A percentile compares a stretch with the other conserved stretches of the same genome.
phyloP scores from a whole-genome alignment of 2,797 vertebrate genomes.

The Chloroceryle amazona region DNA sequence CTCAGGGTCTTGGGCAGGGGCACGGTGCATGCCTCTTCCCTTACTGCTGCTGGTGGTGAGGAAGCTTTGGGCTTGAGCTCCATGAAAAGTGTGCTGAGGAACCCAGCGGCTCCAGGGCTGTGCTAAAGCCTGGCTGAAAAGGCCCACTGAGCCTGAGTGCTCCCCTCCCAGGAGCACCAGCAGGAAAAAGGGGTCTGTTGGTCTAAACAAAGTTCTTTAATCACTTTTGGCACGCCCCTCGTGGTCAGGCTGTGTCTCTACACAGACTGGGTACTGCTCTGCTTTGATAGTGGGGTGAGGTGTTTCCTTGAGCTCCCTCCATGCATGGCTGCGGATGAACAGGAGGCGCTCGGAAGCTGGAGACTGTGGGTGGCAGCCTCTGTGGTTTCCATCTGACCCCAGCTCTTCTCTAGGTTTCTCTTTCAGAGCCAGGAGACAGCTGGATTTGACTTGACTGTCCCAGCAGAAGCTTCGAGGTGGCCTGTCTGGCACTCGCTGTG shows the following conservation, averaged over 20 bases:
- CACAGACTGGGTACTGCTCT: neutral
- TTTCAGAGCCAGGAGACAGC: neutral
- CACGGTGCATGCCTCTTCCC: neutral
- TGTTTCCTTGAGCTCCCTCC: neutral
- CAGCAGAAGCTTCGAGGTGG: neutral
- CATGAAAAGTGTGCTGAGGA: neutral
- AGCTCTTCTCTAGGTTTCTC: neutral
- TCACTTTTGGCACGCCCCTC: neutral
- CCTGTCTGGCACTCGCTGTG: neutral
- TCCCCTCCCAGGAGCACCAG: rapidly evolving
- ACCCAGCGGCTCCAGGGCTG: neutral
- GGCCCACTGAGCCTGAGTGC: neutral
- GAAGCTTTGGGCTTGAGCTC: neutral
- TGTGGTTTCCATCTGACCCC: neutral
- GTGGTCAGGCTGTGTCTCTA: neutral
- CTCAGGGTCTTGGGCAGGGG: no score
- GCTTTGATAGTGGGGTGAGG: neutral
- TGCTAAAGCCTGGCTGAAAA: neutral
- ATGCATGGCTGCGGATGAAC: rapidly evolving
- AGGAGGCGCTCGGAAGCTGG: neutral
- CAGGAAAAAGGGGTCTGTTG: neutral
- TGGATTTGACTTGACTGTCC: neutral
- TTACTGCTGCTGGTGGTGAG: no score
- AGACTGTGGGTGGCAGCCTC: neutral
- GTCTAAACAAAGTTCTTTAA: neutral